Conservation (phyloP, 2,113 vertebrate species). For the Carollia perspicillata region DNA sequence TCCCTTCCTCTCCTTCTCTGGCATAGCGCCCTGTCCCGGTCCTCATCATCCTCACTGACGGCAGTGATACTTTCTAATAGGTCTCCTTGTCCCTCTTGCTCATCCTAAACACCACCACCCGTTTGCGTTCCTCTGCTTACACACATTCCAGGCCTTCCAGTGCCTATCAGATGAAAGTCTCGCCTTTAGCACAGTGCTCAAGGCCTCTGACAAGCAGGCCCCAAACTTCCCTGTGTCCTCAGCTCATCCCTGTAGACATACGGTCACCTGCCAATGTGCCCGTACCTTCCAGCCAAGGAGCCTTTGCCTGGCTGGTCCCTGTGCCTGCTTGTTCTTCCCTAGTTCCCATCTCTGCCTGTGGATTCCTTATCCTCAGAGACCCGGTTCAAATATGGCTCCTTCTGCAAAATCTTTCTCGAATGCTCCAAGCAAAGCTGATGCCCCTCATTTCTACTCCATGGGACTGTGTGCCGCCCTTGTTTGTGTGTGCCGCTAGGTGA, state of each 20-base stretch:
- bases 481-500: not conserved
- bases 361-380: not conserved
- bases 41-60: not conserved
- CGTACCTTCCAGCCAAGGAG: not conserved
- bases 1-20: not conserved
- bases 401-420: not conserved
- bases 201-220: not conserved
- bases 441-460: not conserved
- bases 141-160: not conserved
- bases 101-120: not conserved
- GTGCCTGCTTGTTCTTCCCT: not conserved
- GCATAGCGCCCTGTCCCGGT: not conserved
- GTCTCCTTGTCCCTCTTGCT: not conserved
- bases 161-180: not conserved
- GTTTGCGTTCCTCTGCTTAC: not conserved
- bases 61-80: not conserved
- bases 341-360: not conserved
- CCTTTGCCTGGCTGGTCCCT: not conserved
- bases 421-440: not conserved
- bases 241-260: too few species aligned
- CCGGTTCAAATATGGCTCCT: not conserved
- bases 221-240: not conserved
- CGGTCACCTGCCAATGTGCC: not conserved
- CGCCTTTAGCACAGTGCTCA: not conserved
- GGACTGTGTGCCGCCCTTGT: not conserved